Base-by-base conservation (phyloP, 2,113 vertebrate species). In the Pitta sordida region DNA sequence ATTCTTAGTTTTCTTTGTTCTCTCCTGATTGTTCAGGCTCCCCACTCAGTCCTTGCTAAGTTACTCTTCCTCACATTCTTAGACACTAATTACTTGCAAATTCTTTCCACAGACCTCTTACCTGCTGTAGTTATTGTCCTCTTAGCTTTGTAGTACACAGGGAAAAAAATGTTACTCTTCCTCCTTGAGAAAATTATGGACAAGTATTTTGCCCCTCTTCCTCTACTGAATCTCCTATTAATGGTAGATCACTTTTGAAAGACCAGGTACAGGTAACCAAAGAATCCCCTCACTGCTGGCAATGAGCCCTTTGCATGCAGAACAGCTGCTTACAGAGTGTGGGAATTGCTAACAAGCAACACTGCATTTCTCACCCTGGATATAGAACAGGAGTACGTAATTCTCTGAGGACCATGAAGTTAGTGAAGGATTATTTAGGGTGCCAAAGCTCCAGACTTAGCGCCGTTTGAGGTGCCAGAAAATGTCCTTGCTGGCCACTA, bases 261-360 rank as follows among this genome's bases (percentile, higher is more conserved):
- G 11, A 78, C 62, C 36, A 14, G 0, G 0, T 56, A 46, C 30
- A 12, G 32, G 60, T 59, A 69, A n/a, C 23, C 21, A 37, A 52
- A 51, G 39, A 65, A 59, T 44, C 36, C 52, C 55, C 32, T 2
- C 32, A 55, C 43, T 74, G 20, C 60, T 84, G 26, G 20, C 30
- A 83, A 43, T 0, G 1, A 6, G 2, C 39, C n/a, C n/a, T n/a
- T n/a, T n/a, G n/a, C n/a, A n/a, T 51, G 39, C 22, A 49, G 51
- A 77, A 52, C 39, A 49, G 55, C 29, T 24, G 37, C 70, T 86
- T 34, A 26, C 41, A 24, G 39, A 27, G 23, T 5, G 14, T 2
- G 3, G 20, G 64, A 76, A 44, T 14, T 48, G 30, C 41, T 77
- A 51, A 59, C 4, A 51, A 49, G 19, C 71, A 65, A 29, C 21